phyloP scores from a whole-genome alignment of 2,888 invertebrate genomes.

The Shargacucullia verbasci region DNA sequence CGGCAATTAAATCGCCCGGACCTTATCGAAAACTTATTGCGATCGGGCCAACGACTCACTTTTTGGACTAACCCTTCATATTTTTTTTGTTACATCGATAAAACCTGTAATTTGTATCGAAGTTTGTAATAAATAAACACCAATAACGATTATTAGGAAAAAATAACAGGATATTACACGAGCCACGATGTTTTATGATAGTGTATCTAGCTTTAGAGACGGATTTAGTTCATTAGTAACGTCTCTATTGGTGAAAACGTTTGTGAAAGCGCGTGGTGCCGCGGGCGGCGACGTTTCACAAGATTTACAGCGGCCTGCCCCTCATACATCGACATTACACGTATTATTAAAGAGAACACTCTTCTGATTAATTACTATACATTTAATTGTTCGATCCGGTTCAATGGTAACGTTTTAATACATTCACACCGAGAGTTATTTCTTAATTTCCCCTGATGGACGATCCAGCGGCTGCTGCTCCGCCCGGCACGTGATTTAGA shows the following conservation, averaged over 20 bases:
- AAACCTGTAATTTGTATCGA: constrained; percentile 87
- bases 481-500: constrained; percentile 75
- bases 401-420: constrained; percentile 78
- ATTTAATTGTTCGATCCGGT: constrained; percentile 82
- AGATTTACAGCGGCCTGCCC: constrained; percentile 83
- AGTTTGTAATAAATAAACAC: constrained; percentile 88
- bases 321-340: constrained; percentile 82
- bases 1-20: constrained; percentile 88
- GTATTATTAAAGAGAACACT: constrained; percentile 84
- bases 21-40: constrained; percentile 89
- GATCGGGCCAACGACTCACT: constrained; percentile 88
- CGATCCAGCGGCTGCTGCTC: constrained; percentile 64
- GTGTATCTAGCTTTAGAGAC: constrained; percentile 76
- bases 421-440: constrained; percentile 78
- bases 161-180: constrained; percentile 88
- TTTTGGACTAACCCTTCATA: constrained; percentile 88
- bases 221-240: constrained; percentile 83
- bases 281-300: constrained; percentile 75
- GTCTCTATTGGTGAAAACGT: constrained; percentile 85
- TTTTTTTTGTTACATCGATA: constrained; percentile 84
- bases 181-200: constrained; percentile 78
- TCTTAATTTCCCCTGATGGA: constrained; percentile 77
- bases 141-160: constrained; percentile 89
- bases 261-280: constrained; percentile 83
- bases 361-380: constrained; percentile 83